A percentile compares a stretch with the other conserved stretches of the same genome.
Conservation (phyloP, 2,888 invertebrate genomes). For the Erebia ligea region DNA sequence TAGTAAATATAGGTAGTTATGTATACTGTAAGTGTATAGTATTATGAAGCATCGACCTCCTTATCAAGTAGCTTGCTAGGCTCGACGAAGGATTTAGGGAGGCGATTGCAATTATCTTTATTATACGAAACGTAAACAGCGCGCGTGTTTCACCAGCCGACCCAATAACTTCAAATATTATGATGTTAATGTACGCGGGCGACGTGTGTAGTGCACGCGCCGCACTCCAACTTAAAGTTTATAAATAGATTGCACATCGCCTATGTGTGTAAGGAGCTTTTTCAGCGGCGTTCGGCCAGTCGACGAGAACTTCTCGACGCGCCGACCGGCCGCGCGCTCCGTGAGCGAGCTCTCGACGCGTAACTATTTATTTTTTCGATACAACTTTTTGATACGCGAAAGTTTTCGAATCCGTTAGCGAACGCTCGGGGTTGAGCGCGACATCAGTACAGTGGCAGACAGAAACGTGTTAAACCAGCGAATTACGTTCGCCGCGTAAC, state of each 20-base stretch:
- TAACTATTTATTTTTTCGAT: slow-evolving; percentile 44
- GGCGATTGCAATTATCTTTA: slow-evolving; percentile 51
- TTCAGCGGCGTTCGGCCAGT: slow-evolving; percentile 66
- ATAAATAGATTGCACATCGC: slow-evolving; percentile 80
- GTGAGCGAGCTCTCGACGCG: slow-evolving; percentile 52
- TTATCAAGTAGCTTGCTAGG: slow-evolving; percentile 40
- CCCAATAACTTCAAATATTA: slow-evolving; percentile 77
- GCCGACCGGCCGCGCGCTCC: slow-evolving; percentile 60
- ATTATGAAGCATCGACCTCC: slow-evolving; percentile 44
- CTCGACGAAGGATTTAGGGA: slow-evolving; percentile 45
- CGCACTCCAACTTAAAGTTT: slow-evolving; percentile 73
- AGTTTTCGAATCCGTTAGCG: slow-evolving; percentile 33
- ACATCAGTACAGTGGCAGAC: slow-evolving; percentile 45
- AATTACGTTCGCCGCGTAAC: slow-evolving; percentile 66
- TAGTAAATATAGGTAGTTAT: no score
- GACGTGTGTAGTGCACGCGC: slow-evolving; percentile 65
- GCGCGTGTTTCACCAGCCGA: slow-evolving; percentile 68
- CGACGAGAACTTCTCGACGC: slow-evolving; percentile 65
- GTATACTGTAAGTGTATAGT: no score
- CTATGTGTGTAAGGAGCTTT: slow-evolving; percentile 76
- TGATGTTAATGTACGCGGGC: slow-evolving; percentile 65
- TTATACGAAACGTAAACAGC: slow-evolving; percentile 48
- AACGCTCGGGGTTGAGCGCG: slow-evolving; percentile 29
- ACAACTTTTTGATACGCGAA: slow-evolving; percentile 40
- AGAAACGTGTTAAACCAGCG: slow-evolving; percentile 56